A percentile compares a stretch with the other conserved stretches of the same genome.
Conservation (phyloP, 2,888 invertebrate genomes). For the Cephus spinipes region DNA sequence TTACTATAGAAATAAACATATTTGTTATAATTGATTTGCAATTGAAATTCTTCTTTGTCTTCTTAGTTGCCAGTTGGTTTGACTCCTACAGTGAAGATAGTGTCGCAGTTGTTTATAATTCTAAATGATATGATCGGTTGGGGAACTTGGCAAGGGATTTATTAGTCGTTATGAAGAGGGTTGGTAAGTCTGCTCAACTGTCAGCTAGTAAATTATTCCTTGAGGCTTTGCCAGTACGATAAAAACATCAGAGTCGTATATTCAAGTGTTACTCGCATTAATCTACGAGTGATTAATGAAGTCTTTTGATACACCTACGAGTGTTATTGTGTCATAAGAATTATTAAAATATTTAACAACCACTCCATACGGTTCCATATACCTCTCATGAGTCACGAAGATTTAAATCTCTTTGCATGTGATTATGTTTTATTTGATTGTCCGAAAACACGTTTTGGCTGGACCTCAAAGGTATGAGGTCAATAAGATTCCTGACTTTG, state of each 20-base stretch:
- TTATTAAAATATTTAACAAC: background rate
- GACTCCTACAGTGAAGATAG: constrained; percentile 37
- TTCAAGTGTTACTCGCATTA: constrained; percentile 40
- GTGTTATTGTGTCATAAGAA: background rate
- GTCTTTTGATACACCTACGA: background rate
- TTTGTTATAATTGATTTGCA: background rate
- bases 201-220: constrained; percentile 48
- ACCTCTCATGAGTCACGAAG: background rate
- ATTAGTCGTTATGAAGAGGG: constrained; percentile 41
- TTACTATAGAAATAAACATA: background rate
- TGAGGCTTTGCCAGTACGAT: constrained; percentile 21
- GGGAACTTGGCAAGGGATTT: constrained; percentile 32
- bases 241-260: constrained; percentile 37
- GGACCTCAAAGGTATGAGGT: background rate
- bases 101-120: constrained; percentile 39
- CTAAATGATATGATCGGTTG: constrained; percentile 41
- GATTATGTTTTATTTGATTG: background rate
- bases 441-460: background rate
- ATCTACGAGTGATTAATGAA: constrained; percentile 26
- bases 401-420: background rate
- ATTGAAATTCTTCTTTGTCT: constrained; percentile 31
- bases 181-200: constrained; percentile 36
- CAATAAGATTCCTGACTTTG: background rate
- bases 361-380: background rate
- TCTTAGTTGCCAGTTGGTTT: constrained; percentile 47